A percentile compares a stretch with the other conserved stretches of the same genome.
Evolutionary conservation across 1,140 invertebrate genomes (phyloP).

Genomic region (Aphidius ervi): DNA sequence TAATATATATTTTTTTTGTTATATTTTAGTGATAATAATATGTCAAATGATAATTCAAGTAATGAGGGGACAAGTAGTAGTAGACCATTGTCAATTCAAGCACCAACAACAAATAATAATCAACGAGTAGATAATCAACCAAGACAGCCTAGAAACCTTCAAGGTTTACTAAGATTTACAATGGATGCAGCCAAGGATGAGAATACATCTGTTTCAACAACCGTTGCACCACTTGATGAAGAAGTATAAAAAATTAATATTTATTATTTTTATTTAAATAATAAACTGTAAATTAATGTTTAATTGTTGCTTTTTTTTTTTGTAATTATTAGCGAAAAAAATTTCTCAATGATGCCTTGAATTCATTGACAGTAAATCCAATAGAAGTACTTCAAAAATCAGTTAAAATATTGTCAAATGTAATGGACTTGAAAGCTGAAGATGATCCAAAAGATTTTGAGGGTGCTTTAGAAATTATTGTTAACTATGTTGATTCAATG

Average conservation of each 20-base stretch:
- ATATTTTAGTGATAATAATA: conserved; percentile 3
- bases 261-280: conserved; percentile 16
- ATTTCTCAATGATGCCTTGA: conserved; percentile 67
- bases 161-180: conserved; percentile 62
- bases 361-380: conserved; percentile 63
- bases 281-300: conserved; percentile 7
- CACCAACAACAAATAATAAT: background rate
- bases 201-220: conserved; percentile 51
- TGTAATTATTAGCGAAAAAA: conserved; percentile 60
- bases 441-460: conserved; percentile 56
- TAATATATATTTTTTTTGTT: too few relatives aligned
- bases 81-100: conserved; percentile 17
- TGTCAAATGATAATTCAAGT: background rate
- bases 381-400: conserved; percentile 60
- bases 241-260: conserved; percentile 46
- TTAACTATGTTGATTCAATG: conserved; percentile 65
- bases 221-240: conserved; percentile 57
- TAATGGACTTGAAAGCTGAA: conserved; percentile 49
- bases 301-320: conserved; percentile 16
- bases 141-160: conserved; percentile 47
- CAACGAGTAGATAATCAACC: conserved; percentile 37
- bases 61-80: conserved; percentile 10
- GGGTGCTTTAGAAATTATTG: conserved; percentile 59
- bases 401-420: conserved; percentile 57
- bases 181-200: conserved; percentile 61